phyloP scores from a whole-genome alignment of 2,113 vertebrate species.

The Alexandromys fortis region DNA sequence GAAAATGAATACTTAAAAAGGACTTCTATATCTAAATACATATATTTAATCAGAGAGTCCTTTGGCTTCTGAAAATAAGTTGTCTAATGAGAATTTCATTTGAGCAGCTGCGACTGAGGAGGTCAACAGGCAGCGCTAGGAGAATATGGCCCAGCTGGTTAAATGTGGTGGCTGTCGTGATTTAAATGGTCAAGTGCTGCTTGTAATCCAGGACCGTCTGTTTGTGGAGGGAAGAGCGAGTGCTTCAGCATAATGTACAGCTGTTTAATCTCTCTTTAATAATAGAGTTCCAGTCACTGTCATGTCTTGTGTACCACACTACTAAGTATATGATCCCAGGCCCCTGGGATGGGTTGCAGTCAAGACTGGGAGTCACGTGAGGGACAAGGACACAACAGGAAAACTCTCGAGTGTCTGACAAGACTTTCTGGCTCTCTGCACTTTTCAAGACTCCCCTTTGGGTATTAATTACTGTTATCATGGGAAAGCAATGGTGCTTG shows the following conservation, averaged over 20 bases:
- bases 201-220: slow-evolving; percentile 97
- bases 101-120: slow-evolving; percentile 89
- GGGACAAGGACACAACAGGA: slow-evolving; percentile 40
- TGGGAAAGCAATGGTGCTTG: slow-evolving; percentile 18
- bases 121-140: slow-evolving; percentile 89
- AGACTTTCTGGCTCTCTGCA: slow-evolving; percentile 23
- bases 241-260: slow-evolving; percentile 96
- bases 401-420: neutral
- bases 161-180: slow-evolving; percentile 95
- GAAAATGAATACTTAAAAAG: slow-evolving; percentile 81
- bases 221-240: slow-evolving; percentile 91
- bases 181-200: slow-evolving; percentile 99
- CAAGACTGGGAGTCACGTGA: slow-evolving; percentile 66
- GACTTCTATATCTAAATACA: slow-evolving; percentile 85
- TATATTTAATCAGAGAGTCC: slow-evolving; percentile 87
- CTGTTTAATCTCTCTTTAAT: slow-evolving; percentile 99
- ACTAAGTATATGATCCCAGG: slow-evolving; percentile 86
- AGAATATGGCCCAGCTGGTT: slow-evolving; percentile 97
- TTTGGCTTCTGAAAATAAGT: slow-evolving; percentile 88
- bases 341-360: slow-evolving; percentile 76
- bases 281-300: slow-evolving; percentile 90
- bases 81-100: slow-evolving; percentile 90
- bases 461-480: slow-evolving; percentile 38
- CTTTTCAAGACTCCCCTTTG: slow-evolving; percentile 25
- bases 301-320: slow-evolving; percentile 87